Base-by-base conservation (phyloP, 2,113 vertebrate species). In the Pachyramphus minor region DNA sequence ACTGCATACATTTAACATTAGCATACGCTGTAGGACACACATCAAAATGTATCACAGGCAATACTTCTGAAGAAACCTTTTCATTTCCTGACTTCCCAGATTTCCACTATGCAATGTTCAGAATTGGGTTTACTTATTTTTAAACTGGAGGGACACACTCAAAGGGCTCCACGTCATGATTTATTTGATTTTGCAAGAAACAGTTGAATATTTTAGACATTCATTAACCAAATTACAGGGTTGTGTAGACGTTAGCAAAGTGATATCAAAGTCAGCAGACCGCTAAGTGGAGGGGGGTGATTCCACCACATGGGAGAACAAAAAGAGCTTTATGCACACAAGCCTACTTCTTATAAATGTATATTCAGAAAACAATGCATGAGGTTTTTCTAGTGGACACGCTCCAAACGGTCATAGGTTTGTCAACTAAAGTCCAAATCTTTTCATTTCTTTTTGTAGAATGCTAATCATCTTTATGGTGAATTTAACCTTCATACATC, bases 401-500 rank as follows among this genome's bases (percentile, higher is more conserved):
- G 1, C 75, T 92, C 67, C 95, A 86, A 93, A 56, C 3, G 7
- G 50, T 93, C 50, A 69, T 50, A 87, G 2, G 6, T 50, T 91
- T 85, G 68, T 63, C 87, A 91, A 37, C 67, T 63, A 42, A 87
- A 91, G 53, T 33, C 56, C 85, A 67, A 78, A 88, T 86, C 76
- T 93, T 92, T 94, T 95, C 44, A 80, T 75, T 86, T 93, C 37
- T 73, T 59, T 31, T 45, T 74, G 78, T 45, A 94, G n/a, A 55
- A 89, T 58, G 62, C 71, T 92, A 84, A 86, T 86, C 37, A 84
- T 64, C 73, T 87, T 94, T 94, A 93, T 81, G 79, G 47, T 78
- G 88, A 84, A 87, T 95, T 95, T 95, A 94, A 92, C 90, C 86
- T 93, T 92, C 93, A 93, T 68, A 86, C 82, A 87, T 87, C 79